These are phyloP conservation scores for Lithophane ornitopus DNA, from an alignment of 2,888 invertebrate genomes.

Conservation along the genomic window DNA sequence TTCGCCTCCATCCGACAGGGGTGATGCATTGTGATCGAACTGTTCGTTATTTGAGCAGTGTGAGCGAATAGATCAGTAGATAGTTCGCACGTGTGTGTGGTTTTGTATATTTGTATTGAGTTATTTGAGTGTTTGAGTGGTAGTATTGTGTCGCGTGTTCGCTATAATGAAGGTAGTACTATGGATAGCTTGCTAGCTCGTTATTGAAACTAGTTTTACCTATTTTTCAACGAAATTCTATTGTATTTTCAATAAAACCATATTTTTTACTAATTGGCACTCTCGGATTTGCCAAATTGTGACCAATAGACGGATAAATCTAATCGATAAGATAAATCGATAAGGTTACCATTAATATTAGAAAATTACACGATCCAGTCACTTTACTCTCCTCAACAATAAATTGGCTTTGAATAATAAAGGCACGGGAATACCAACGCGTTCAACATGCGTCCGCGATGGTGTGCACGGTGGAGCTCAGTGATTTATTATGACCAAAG, in stretches of 20 bases:
- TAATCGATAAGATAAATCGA: too few species aligned
- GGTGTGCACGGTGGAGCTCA: background rate
- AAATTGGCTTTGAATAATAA: background rate
- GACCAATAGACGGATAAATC: background rate
- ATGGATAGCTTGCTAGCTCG: background rate
- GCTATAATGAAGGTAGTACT: background rate
- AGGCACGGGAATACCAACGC: background rate
- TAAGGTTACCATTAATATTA: too few species aligned
- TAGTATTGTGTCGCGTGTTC: background rate
- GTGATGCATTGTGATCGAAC: slow-evolving; percentile 59
- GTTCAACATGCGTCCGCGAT: background rate
- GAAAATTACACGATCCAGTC: background rate
- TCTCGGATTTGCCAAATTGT: background rate
- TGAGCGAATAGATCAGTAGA: slow-evolving; percentile 9
- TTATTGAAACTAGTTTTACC: background rate
- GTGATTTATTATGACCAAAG: background rate
- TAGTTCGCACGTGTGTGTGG: background rate
- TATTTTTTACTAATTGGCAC: background rate
- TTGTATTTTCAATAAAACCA: background rate
- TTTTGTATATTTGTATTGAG: slow-evolving; percentile 29
- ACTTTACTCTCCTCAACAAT: background rate
- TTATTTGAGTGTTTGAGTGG: background rate
- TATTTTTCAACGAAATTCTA: background rate
- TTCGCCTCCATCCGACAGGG: slow-evolving; percentile 25
- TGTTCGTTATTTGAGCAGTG: slow-evolving; percentile 35